Evolutionary conservation across 2,113 vertebrate genomes (phyloP).

Genomic region (Coregonus clupeaformis): DNA sequence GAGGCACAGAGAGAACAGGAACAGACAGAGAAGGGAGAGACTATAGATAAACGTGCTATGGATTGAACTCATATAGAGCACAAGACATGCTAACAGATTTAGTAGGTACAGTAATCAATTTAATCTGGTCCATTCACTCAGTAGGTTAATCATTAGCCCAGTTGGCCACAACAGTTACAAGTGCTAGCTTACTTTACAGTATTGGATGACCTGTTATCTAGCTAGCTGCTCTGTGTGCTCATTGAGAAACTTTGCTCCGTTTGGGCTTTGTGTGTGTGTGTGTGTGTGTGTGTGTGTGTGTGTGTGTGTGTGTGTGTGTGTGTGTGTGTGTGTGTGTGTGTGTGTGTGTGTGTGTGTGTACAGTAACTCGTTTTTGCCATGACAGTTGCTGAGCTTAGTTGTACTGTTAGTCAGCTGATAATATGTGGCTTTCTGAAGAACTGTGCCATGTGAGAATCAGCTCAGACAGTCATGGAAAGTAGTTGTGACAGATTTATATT

Average conservation of each 20-base stretch:
- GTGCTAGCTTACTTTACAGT: constrained; percentile 28
- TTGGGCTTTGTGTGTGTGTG: neutral
- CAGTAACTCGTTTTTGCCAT: too few species aligned
- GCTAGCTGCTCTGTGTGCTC: constrained; percentile 36
- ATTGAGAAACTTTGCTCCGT: constrained; percentile 54
- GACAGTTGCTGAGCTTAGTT: neutral
- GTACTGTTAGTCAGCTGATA: too few species aligned
- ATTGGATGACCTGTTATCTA: constrained; percentile 35
- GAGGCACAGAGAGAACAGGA: neutral
- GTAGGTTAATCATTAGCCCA: constrained; percentile 62
- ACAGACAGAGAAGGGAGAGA: too few species aligned
- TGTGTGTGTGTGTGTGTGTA: too few species aligned
- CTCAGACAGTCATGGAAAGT: neutral
- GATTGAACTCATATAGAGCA: too few species aligned
- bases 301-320: neutral
- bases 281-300: neutral
- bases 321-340: neutral
- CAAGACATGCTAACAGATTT: too few species aligned
- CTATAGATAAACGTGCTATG: too few species aligned
- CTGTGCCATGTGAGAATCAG: neutral
- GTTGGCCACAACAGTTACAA: constrained; percentile 28
- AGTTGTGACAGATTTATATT: neutral
- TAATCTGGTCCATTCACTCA: constrained; percentile 4
- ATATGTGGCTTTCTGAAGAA: too few species aligned
- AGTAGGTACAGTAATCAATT: neutral